phyloP scores from a whole-genome alignment of 37 sponge, comb jelly and placozoan genomes.

The Aphrocallistes beatrix region DNA sequence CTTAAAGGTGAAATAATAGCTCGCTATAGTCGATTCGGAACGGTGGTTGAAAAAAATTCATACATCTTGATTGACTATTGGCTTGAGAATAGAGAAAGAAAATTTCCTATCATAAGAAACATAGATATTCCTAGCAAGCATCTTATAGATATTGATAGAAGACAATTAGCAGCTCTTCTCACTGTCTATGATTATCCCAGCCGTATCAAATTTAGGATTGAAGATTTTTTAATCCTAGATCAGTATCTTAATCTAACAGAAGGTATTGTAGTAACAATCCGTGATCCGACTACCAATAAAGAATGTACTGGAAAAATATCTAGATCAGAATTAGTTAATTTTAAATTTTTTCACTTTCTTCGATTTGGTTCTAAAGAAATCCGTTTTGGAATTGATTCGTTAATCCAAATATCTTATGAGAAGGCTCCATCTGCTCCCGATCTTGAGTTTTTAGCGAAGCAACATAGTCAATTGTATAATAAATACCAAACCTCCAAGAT shows the following conservation, averaged over 20 bases:
- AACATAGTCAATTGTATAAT: background rate
- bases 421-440: background rate
- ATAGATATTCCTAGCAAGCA: background rate
- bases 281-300: background rate
- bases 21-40: background rate
- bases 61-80: background rate
- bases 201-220: background rate
- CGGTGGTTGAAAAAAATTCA: background rate
- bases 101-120: background rate
- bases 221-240: background rate
- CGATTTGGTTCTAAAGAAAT: background rate
- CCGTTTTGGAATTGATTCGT: background rate
- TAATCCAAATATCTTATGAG: background rate
- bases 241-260: background rate
- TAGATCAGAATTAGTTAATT: background rate
- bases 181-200: background rate
- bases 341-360: background rate
- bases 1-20: background rate
- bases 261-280: background rate
- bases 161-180: background rate
- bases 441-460: background rate
- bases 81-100: background rate
- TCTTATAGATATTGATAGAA: background rate
- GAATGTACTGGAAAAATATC: background rate
- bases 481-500: background rate